These are phyloP conservation scores for Thermophis baileyi DNA, from an alignment of 2,113 vertebrate genomes.

Conservation along the genomic window DNA sequence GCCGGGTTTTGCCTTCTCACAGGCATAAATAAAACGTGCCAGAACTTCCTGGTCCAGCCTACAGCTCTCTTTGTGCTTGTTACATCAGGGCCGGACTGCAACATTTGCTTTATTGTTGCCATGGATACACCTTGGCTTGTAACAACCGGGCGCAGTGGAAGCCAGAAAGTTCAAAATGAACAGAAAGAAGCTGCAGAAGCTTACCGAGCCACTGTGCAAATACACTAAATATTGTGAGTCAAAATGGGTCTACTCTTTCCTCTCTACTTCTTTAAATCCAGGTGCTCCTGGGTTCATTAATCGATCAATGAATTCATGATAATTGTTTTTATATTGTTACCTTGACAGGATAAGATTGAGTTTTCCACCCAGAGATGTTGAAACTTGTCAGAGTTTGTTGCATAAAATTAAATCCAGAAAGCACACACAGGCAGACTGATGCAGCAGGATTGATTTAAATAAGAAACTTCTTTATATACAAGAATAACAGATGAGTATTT, in stretches of 20 bases:
- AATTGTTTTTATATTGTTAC: not conserved
- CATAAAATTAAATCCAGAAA: too few relatives aligned
- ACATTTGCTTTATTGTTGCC: not conserved
- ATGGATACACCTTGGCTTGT: not conserved
- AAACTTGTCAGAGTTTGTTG: too few relatives aligned
- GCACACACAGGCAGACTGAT: too few relatives aligned
- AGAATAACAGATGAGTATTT: too few relatives aligned
- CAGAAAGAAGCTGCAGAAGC: constrained; percentile 70
- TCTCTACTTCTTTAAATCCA: not conserved
- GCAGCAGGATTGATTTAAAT: too few relatives aligned
- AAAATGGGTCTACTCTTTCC: not conserved
- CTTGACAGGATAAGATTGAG: not conserved
- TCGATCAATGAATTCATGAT: not conserved
- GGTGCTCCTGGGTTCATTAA: not conserved
- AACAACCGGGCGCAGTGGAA: not conserved
- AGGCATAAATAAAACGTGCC: not conserved
- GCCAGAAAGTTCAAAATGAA: constrained; percentile 64
- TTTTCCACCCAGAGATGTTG: not conserved
- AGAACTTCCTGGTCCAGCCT: not conserved
- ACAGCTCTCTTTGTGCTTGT: not conserved
- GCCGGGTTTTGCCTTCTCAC: not conserved
- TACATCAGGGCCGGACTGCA: not conserved
- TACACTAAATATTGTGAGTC: constrained; percentile 84
- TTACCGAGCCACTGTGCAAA: constrained; percentile 71
- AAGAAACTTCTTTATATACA: too few relatives aligned